Evolutionary conservation across 2,113 vertebrate species (phyloP), one percentile per base, ranked within the genome.

Genomic region (Syngnathus floridae): DNA sequence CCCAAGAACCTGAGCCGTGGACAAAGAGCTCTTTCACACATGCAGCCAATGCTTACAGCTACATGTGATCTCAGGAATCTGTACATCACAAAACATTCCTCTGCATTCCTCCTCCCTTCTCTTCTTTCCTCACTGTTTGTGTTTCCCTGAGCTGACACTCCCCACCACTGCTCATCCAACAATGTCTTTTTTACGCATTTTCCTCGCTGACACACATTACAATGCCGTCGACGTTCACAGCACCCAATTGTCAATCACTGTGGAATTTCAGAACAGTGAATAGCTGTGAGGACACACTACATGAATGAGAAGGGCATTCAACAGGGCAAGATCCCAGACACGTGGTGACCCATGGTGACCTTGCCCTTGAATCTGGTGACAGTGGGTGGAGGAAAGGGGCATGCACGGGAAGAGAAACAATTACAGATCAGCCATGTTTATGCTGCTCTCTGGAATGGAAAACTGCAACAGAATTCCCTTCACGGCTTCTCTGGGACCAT

Each of bases 1-100:
- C 80, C 68, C 85, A 81, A 72, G 69, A 87, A 84, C 80, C 80
- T 76, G 72, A 71, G 40, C 81, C 19, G 54, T 75, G 76, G 82
- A 91, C 88, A 91, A 92, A 90, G 86, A 83, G 77, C 74, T 82
- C 89, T 86, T 91, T 91, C 88, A 90, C 83, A 82, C 83, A 77
- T 69, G 74, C 62, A 67, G 76, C 75, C 62, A 37, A 77, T 82
- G 86, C 86, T 87, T 85, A 86, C 73, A 61, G 84, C 82, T 74
- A 79, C 88, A 89, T 81, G 79, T 85, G 86, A 90, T 84, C 74
- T 73, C 68, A 84, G 81, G 86, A 88, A 87, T 86, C 86, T 86
- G 77, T 79, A 75, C 82, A 85, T 87, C 80, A 80, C 73, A 75
- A 81, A 84, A 83, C 76, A 78, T 73, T 86, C 65, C 62, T 52